Evolutionary conservation across 2,797 vertebrate genomes (phyloP).

Genomic region (Psittacula derbiana): DNA sequence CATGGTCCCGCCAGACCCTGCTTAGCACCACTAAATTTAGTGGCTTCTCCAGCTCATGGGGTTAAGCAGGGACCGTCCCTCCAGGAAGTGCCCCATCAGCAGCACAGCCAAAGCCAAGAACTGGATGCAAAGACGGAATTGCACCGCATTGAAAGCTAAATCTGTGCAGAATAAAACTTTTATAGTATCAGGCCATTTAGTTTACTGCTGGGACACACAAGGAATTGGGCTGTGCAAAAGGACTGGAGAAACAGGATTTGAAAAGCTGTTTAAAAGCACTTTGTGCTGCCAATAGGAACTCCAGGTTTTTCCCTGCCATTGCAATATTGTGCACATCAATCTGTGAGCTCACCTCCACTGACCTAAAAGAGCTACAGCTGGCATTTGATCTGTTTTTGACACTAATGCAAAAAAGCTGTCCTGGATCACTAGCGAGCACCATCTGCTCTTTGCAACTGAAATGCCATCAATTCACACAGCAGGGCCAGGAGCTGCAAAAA

Average conservation of each 20-base stretch:
- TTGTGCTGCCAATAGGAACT: neutral
- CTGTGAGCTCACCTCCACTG: constrained; percentile 22
- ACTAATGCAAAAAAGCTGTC: constrained; percentile 41
- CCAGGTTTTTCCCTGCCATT: neutral
- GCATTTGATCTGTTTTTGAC: constrained; percentile 45
- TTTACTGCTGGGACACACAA: fast-evolving
- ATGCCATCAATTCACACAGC: constrained; percentile 27
- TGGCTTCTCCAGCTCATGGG: fast-evolving
- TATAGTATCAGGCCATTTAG: neutral
- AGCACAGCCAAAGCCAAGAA: neutral
- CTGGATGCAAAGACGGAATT: neutral
- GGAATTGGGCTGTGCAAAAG: neutral
- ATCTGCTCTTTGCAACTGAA: constrained; percentile 57
- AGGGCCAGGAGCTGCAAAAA: constrained; percentile 40
- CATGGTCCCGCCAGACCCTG: neutral
- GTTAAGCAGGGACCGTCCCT: fast-evolving
- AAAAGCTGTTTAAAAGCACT: neutral
- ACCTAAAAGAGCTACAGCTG: constrained; percentile 53
- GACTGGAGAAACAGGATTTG: neutral
- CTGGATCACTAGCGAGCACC: constrained; percentile 25
- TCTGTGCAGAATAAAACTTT: fast-evolving
- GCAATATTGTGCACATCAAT: neutral
- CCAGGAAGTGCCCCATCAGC: neutral
- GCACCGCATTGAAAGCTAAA: neutral
- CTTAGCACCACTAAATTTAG: neutral